Base-by-base conservation (phyloP, 2,113 vertebrate species). In the Arothron firmamentum region DNA sequence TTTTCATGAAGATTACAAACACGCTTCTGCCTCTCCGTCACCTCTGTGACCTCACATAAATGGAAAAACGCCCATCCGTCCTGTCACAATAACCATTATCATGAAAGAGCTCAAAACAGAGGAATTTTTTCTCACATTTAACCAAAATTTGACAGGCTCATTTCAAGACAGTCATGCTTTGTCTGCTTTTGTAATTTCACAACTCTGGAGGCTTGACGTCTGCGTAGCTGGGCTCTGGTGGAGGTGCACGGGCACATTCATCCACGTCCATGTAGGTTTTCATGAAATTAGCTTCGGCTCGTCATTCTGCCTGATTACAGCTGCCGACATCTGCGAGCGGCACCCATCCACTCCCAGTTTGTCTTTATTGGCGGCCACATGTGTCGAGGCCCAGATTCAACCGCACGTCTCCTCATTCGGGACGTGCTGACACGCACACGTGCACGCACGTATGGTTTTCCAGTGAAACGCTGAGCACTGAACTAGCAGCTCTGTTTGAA, bases 401-500 rank as follows among this genome's bases (percentile, higher is more conserved):
- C 65, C 14, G n/a, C 63, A 34, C 51, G 66, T 73, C 77, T 62
- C 59, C 60, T 70, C 60, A 28, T 59, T 74, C 57, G 46, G 9
- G 65, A 75, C 61, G 41, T 75, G 72, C 72, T 73, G 16, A 56
- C 45, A 65, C 59, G 53, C 52, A 59, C 50, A 31, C 70, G 52
- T 23, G 64, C 55, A 70, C 38, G 60, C 20, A 15, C 28, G 19
- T 28, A 58, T 23, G 53, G 61, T 82, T 79, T 77, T 84, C 66
- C 71, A 71, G 52, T 52, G 48, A 74, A 11, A 1, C 60, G 72
- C 69, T 59, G 21, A 66, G 72, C 58, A 18, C 59, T 71, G 62
- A 75, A 65, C 65, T 67, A 65, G 75, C 82, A 79, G 79, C 79
- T 79, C 87, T 89, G 79, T 87, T 88, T 83, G 72, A 80, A 87